Percentiles rank a stretch among this genome's conserved stretches.
Evolutionary conservation across 2,888 invertebrate genomes (phyloP).

Genomic region (Lasius platythorax): DNA sequence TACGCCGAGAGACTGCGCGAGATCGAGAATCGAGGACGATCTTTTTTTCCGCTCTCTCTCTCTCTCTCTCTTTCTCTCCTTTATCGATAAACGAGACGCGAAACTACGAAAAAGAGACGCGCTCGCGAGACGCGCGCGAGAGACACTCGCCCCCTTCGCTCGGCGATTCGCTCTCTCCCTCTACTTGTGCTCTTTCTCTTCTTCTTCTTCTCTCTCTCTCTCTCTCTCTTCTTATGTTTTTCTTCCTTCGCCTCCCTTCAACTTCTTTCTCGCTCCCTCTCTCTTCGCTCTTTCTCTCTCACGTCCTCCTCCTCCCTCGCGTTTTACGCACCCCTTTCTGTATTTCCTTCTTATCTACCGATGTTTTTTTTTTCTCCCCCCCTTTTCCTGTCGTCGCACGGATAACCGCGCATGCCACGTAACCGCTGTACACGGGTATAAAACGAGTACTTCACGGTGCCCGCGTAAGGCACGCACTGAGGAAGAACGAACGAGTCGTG

Average conservation of each 20-base stretch:
- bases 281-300: neutral
- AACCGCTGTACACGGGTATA: constrained; percentile 50
- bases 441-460: constrained; percentile 65
- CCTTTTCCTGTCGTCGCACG: constrained; percentile 3
- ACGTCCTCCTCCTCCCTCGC: neutral
- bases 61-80: neutral
- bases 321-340: neutral
- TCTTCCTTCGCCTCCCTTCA: neutral
- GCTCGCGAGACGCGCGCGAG: constrained; percentile 14
- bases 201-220: neutral
- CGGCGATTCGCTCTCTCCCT: constrained; percentile 14
- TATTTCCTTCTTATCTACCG: neutral
- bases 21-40: neutral
- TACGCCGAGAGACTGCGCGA: too few species aligned
- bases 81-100: neutral
- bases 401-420: constrained; percentile 64
- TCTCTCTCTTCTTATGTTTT: neutral
- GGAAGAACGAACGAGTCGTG: constrained; percentile 74
- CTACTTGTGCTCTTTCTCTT: neutral
- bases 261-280: constrained; percentile 6
- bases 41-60: neutral
- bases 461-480: constrained; percentile 78
- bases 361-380: constrained; percentile 17
- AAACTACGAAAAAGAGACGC: neutral
- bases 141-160: constrained; percentile 3